Evolutionary conservation across 2,113 vertebrate genomes (phyloP), one percentile per base, ranked within the genome.

Genomic region (Morone chrysops): DNA sequence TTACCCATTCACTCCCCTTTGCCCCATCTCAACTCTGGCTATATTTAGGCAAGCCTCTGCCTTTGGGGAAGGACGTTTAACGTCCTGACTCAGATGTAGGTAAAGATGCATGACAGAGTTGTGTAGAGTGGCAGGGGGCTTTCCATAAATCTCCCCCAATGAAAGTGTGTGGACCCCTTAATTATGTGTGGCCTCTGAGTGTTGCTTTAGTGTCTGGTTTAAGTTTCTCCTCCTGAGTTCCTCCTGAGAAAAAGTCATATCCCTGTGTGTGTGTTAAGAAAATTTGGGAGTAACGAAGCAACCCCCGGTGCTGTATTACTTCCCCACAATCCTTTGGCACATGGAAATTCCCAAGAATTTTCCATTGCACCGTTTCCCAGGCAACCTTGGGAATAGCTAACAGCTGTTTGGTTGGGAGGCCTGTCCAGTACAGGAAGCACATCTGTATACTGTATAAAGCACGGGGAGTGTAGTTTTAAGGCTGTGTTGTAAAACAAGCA

Each of bases 331-430:
- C 72, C 76, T 61, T 69, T 81, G 70, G 60, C 80, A 82, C 81
- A 86, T 73, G 84, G 80, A 83, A 90, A 74, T 81, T 84, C 65
- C 82, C 81, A 78, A 88, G 87, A 93, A 91, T 91, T 93, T 94
- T 94, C 94, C 94, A 92, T 88, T 93, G 80, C 85, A 68, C 20
- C 2, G 91, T 93, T 92, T 66, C 91, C 90, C 50, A 16, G 89
- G 85, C 75, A 93, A 92, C 84, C 60, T 74, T 59, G 80, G 60
- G 71, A 94, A 94, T 94, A 48, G 91, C 77, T 92, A 93, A 84
- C 94, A 94, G 89, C 92, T 94, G 94, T 90, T 86, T 86, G 85
- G 82, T 78, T 54, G 36, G 48, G 81, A 87, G 75, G 75, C 78
- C 53, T 74, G 56, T 85, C 73, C 50, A 43, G 66, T 71, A 65